Evolutionary conservation across 2,888 invertebrate species (phyloP), one percentile per base, ranked within the genome.

Genomic region (Pachliopta kotzebuea): DNA sequence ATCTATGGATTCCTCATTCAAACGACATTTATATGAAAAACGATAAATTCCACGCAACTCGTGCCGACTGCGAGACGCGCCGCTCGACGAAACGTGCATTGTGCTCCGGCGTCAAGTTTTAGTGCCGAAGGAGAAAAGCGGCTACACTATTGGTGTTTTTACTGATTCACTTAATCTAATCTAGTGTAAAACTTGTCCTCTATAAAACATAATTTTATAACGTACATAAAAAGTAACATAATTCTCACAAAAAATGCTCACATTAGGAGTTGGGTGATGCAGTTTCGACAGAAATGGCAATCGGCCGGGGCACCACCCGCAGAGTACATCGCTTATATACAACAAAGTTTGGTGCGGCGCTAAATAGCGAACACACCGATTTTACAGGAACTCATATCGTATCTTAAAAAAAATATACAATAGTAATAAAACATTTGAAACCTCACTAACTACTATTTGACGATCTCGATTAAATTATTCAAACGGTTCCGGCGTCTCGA

Each of bases 121-220:
- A 73, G 88, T 88, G 89, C 86, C 89, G 86, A 86, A 82, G 86
- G 88, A 87, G 86, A 88, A 86, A 91, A 90, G 91, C 92, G 90
- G 91, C 91, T 91, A 92, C 88, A 80, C 90, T 92, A 91, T 90
- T 91, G 92, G 92, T 92, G 92, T 92, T 85, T 85, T 88, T 88
- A 90, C 88, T 88, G 90, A 85, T 86, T 89, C 86, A 78, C 92
- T 92, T 92, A 92, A 81, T 85, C 92, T 92, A 92, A 83, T 80
- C 89, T 92, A 92, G 85, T 89, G 89, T 92, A 89, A n/a, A 91
- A 84, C 90, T 88, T 85, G 88, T 87, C 88, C 84, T 85, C 88
- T 91, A 91, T 83, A 84, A 87, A 84, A 84, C 81, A 73, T 72
- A 84, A 85, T 78, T 79, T 83, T 78, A 84, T 84, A 86, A 86